Conservation (phyloP, 2,113 vertebrate species). For the Apistogramma diplotaenia region DNA sequence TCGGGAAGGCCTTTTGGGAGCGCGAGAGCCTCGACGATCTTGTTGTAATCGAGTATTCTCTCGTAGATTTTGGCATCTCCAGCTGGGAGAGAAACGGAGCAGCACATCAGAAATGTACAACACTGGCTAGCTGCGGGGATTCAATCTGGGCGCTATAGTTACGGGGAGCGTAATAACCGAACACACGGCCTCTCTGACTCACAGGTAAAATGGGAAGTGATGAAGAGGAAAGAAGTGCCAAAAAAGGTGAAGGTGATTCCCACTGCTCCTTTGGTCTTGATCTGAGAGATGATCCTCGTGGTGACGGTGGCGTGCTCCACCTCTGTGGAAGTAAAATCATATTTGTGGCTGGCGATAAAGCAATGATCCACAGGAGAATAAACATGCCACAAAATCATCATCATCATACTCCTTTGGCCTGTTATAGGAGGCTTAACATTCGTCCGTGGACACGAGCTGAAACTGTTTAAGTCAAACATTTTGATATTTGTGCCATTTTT, state of each 20-base stretch:
- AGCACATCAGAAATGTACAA: not conserved
- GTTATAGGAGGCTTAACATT: not conserved
- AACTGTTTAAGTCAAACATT: not conserved
- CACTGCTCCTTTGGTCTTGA: slow-evolving; percentile 97
- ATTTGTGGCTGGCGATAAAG: not conserved
- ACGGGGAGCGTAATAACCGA: not conserved
- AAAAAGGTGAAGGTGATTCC: slow-evolving; percentile 92
- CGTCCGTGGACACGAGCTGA: not conserved
- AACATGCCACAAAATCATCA: not conserved
- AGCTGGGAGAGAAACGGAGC: slow-evolving; percentile 73
- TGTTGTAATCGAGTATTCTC: slow-evolving; percentile 92
- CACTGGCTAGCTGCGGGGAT: not conserved
- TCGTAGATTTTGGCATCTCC: slow-evolving; percentile 94
- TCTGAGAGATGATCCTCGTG: slow-evolving; percentile 95
- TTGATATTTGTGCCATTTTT: not conserved
- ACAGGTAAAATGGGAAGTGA: slow-evolving; percentile 99
- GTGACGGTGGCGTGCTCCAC: slow-evolving; percentile 93
- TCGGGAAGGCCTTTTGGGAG: slow-evolving; percentile 90
- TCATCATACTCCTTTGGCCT: not conserved
- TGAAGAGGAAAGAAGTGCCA: slow-evolving; percentile 96
- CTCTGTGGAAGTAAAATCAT: slow-evolving; percentile 72
- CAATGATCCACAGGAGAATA: not conserved
- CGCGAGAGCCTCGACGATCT: slow-evolving; percentile 88
- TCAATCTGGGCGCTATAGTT: not conserved
- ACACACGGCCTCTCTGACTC: slow-evolving; percentile 57